Base-by-base conservation (phyloP, 2,113 vertebrate genomes). In the Atlantisia rogersi region DNA sequence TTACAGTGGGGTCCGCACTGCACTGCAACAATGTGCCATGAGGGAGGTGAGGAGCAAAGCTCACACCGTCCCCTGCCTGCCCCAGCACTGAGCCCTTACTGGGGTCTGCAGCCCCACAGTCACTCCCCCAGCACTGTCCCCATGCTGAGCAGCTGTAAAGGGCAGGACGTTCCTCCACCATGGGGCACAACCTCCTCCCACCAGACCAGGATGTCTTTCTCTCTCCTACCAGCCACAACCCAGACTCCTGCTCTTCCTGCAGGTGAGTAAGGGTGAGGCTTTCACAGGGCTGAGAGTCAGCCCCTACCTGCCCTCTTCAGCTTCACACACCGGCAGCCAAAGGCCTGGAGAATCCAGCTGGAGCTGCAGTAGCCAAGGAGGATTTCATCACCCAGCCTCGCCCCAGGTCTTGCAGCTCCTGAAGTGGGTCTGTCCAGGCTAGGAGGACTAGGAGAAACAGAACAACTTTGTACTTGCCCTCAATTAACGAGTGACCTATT, bases 401-500 rank as follows among this genome's bases (percentile, higher is more conserved):
- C 81, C 77, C 59, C 44, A 4, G 56, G 53, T 73, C 85, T 31
- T 11, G 0, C 84, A 80, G 93, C 86, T 90, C 77, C 83, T 40
- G 6, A 44, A n/a, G 44, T 52, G 82, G 68, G 52, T 88, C 82
- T 21, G 65, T 40, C 90, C 86, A 37, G 55, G 60, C 68, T 6
- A 2, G 39, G 52, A 85, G 60, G 70, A 73, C 83, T 25, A 77
- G 63, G 73, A 96, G 86, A 79, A 95, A 91, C 70, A 89, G 44
- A 94, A 29, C 86, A 91, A 95, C 88, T 94, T 93, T 73, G 70
- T 91, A 48, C 91, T 76, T 55, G 81, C 67, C 83, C 94, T 95
- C 92, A 95, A 95, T 95, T 96, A 96, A 88, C 0, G 6, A 79
- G 77, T 73, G 94, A 96, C 88, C 86, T 92, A 93, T 92, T 96